Evolutionary conservation across 2,113 vertebrate species (phyloP), one percentile per base, ranked within the genome.

Genomic region (Mormyrus iriodes): DNA sequence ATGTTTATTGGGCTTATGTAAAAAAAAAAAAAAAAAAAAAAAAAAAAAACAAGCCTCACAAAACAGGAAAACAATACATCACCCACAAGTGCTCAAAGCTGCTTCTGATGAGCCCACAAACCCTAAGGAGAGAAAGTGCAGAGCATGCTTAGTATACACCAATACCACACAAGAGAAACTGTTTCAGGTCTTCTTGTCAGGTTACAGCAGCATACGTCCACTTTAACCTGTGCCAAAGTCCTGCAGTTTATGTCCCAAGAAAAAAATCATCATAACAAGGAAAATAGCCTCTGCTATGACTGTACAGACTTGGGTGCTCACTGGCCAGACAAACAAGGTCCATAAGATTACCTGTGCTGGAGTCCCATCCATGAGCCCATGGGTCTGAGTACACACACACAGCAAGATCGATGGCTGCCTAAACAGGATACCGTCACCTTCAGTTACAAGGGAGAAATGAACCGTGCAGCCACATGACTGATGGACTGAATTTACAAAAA

Each of bases 121-220:
- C 10, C 86, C 86, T 87, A 87, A 58, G 35, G 31, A 42, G 21
- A 19, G 21, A 39, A 42, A 13, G 39, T 52, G 21, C 0, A 6
- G 6, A 87, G 15, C 6, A 39, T 49, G n/a, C 9, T 55, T 27
- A 61, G 6, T 61, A 5, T 61, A 19, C 13, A 65, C 55, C 15
- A 65, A 61, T 44, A 44, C 2, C 21, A 55, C 73, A 55, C 44
- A 51, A 61, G 24, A 27, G 5, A 27, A 58, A 87, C 1, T 96
- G 95, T 96, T 55, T 91, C 95, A 95, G 93, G 93, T 92, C 94
- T 95, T 94, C 90, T 83, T 94, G 95, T 96, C 95, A 95, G 95
- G 92, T 93, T 93, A 9, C 88, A 89, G 93, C 89, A 91, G 94
- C 93, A 6, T 0, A 39, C 0, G 15, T 13, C 92, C 92, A 92